Conservation (phyloP, 2,797 vertebrate genomes). For the Malacoctenus gilli region DNA sequence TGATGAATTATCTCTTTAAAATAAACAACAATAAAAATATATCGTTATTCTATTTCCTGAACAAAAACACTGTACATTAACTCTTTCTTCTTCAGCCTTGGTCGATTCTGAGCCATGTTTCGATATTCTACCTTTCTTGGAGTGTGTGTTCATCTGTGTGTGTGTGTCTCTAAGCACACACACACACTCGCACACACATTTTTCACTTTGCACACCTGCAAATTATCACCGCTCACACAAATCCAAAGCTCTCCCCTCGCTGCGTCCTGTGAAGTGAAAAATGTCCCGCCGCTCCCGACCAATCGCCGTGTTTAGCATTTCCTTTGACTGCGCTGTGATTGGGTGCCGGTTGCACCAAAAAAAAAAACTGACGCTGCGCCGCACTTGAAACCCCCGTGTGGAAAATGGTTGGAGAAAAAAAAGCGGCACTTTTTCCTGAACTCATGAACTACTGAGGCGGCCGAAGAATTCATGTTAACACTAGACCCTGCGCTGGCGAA, state of each 20-base stretch:
- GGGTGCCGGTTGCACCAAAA: slow-evolving; percentile 40
- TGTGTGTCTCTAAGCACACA: not conserved
- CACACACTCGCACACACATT: slow-evolving; percentile 23
- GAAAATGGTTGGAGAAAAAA: slow-evolving; percentile 48
- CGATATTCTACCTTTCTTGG: not conserved
- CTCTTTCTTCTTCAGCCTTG: slow-evolving; percentile 1
- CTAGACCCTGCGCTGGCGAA: slow-evolving; percentile 44
- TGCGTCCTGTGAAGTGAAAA: slow-evolving; percentile 44
- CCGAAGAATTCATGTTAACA: slow-evolving; percentile 46
- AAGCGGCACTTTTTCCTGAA: slow-evolving; percentile 47
- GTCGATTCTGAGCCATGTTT: slow-evolving; percentile 13
- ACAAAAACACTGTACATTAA: not conserved
- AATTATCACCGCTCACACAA: slow-evolving; percentile 22
- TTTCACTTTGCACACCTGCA: slow-evolving; percentile 34
- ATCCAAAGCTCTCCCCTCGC: slow-evolving; percentile 29
- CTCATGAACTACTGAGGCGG: slow-evolving; percentile 33
- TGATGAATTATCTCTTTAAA: slow-evolving; percentile 3
- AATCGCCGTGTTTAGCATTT: slow-evolving; percentile 54
- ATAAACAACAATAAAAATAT: not conserved
- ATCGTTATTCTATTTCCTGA: not conserved
- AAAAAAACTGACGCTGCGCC: too few species aligned
- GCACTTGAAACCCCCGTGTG: slow-evolving; percentile 39
- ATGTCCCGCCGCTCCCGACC: slow-evolving; percentile 24
- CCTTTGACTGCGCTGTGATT: slow-evolving; percentile 46
- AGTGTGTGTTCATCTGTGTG: not conserved